Evolutionary conservation across 2,888 invertebrate species (phyloP), one percentile per base, ranked within the genome.

Genomic region (Leistus spinibarbis): DNA sequence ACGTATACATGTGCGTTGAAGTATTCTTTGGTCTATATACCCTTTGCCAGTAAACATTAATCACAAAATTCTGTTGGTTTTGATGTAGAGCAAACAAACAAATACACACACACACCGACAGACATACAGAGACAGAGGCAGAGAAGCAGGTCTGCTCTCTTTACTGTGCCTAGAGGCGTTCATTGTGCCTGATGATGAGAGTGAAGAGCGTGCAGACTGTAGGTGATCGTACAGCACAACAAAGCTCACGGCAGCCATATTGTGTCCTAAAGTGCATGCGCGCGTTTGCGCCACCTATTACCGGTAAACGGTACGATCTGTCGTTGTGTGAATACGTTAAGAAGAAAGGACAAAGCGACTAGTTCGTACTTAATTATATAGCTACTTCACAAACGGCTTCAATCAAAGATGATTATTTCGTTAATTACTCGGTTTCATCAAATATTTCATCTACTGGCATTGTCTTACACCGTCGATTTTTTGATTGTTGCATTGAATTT

Each of bases 1-100:
- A 7, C 40, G 40, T 40, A 40, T 13, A 40, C 40, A 13, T 40
- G 40, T 40, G 40, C 40, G 40, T 40, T 40, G 40, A 40, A 10
- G 13, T 40, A 40, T 40, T 40, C 40, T 40, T 40, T 40, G 40
- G 40, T 40, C 40, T 40, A 40, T n/a, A n/a, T 40, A 13, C 5
- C 40, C 40, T 40, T 40, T 27, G 70, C 20, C 24, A 72, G 72
- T 72, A 72, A 72, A 72, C 66, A 72, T 72, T 66, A 72, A 72
- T 71, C 65, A 72, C 56, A 72, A 72, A 72, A 72, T 72, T 72
- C 65, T 66, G 72, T 72, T 72, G 57, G 66, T 65, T 72, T 72
- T 72, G 72, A 72, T 57, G 72, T 23, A 53, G 70, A 70, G 63
- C 54, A 70, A 70, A 70, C 70, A 70, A 10, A 40, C 40, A 40